phyloP scores from a whole-genome alignment of 2,797 vertebrate genomes.

The Morelia viridis region DNA sequence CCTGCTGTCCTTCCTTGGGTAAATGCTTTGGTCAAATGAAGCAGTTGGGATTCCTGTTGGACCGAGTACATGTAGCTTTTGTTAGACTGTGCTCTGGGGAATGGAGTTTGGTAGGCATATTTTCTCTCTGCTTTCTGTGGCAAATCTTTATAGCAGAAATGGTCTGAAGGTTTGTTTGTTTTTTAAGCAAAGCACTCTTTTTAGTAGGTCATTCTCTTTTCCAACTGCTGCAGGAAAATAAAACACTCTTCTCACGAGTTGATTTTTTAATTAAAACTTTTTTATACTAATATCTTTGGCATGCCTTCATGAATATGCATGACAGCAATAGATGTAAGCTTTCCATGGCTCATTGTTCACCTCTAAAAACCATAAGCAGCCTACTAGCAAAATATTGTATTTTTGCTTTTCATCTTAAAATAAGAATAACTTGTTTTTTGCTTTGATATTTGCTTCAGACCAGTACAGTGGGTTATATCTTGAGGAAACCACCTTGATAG shows the following conservation, averaged over 20 bases:
- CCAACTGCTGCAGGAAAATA: slow-evolving; percentile 50
- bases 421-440: slow-evolving; percentile 41
- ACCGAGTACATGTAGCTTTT: background rate
- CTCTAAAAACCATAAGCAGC: slow-evolving; percentile 55
- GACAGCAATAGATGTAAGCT: slow-evolving; percentile 45
- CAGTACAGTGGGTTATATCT: slow-evolving; percentile 38
- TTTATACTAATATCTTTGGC: slow-evolving; percentile 57
- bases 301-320: slow-evolving; percentile 64
- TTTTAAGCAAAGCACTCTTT: slow-evolving; percentile 58
- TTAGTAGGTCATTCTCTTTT: slow-evolving; percentile 63
- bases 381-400: slow-evolving; percentile 40
- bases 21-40: background rate
- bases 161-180: slow-evolving; percentile 44
- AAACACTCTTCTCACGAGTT: slow-evolving; percentile 54
- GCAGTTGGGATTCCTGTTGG: background rate
- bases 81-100: background rate
- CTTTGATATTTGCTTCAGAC: slow-evolving; percentile 44
- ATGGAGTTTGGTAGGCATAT: slow-evolving; percentile 4
- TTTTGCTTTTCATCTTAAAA: slow-evolving; percentile 49
- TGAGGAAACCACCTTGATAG: slow-evolving; percentile 49
- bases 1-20: background rate
- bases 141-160: slow-evolving; percentile 44
- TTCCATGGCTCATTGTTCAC: slow-evolving; percentile 52
- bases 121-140: slow-evolving; percentile 20
- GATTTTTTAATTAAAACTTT: slow-evolving; percentile 69